phyloP scores from a whole-genome alignment of 2,888 invertebrate species.

The Conchocele bisecta region DNA sequence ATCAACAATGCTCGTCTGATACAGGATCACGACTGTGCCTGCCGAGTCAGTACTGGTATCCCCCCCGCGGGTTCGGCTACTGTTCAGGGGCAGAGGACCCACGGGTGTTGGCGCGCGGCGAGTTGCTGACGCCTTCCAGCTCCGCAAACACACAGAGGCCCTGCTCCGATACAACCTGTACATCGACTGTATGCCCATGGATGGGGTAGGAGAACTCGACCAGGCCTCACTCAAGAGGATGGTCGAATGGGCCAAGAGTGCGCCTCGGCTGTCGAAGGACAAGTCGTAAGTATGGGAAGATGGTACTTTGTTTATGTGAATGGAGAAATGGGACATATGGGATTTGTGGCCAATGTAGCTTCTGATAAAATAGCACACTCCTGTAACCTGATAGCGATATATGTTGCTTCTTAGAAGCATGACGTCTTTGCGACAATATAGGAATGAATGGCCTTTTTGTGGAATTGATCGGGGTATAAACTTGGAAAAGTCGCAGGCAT shows the following conservation, averaged over 20 bases:
- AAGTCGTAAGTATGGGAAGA: conserved; percentile 79
- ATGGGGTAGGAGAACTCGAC: conserved; percentile 86
- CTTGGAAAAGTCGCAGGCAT: no score
- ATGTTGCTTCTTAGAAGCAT: no score
- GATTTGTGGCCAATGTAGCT: no score
- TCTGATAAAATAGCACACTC: no score
- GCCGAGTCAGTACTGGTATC: conserved; percentile 79
- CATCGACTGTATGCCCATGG: conserved; percentile 88
- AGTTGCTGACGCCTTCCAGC: conserved; percentile 86
- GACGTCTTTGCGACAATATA: no score
- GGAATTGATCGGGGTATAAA: no score
- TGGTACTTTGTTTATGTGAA: no score
- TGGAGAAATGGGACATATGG: no score
- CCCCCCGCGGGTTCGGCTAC: conserved; percentile 87
- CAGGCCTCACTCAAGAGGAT: conserved; percentile 81
- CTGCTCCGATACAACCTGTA: conserved; percentile 88
- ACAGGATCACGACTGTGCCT: conserved; percentile 67
- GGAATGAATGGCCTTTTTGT: no score
- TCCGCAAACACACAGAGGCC: conserved; percentile 79
- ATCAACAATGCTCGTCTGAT: no score
- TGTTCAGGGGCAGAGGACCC: conserved; percentile 93
- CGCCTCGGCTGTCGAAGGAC: conserved; percentile 77
- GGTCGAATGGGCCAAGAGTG: conserved; percentile 80
- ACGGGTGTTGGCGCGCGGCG: conserved; percentile 88
- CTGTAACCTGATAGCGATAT: no score